Conservation (phyloP, 2,888 invertebrate species). For the Notodonta ziczac region DNA sequence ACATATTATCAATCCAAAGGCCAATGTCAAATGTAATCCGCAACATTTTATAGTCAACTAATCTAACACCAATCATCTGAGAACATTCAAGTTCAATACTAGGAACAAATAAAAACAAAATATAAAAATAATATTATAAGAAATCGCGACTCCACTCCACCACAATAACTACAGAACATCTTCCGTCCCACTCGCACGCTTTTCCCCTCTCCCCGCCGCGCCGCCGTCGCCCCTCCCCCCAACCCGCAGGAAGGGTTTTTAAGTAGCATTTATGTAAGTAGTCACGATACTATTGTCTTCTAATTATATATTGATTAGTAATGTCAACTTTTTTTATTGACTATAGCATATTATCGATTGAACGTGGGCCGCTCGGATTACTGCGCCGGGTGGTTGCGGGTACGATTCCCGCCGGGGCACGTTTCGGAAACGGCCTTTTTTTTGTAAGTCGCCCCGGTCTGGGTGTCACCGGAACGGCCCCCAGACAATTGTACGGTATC, state of each 20-base stretch:
- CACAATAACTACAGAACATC: slow-evolving; percentile 39
- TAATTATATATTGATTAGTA: slow-evolving; percentile 1
- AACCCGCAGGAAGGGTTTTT: slow-evolving; percentile 58
- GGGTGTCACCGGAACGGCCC: too few relatives aligned
- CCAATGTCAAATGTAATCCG: too few relatives aligned
- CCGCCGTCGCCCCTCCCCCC: slow-evolving; percentile 43
- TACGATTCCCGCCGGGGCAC: too few relatives aligned
- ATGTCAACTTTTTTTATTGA: too few relatives aligned
- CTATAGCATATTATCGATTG: too few relatives aligned
- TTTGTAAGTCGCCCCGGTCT: too few relatives aligned
- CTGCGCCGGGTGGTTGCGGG: too few relatives aligned
- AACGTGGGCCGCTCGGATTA: too few relatives aligned
- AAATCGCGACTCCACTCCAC: slow-evolving; percentile 49
- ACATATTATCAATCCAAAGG: too few relatives aligned
- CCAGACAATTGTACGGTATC: too few relatives aligned
- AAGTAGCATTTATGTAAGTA: slow-evolving; percentile 56
- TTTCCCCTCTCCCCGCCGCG: slow-evolving; percentile 43
- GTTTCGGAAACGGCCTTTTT: too few relatives aligned
- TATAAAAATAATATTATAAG: not conserved
- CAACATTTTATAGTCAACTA: not conserved
- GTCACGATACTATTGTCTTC: slow-evolving; percentile 25
- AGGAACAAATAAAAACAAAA: slow-evolving; percentile 6
- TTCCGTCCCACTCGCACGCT: slow-evolving; percentile 62
- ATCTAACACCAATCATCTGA: not conserved
- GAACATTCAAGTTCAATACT: not conserved